Evolutionary conservation across 2,888 invertebrate genomes (phyloP), one percentile per base, ranked within the genome.

Genomic region (Anoncus sp.): DNA sequence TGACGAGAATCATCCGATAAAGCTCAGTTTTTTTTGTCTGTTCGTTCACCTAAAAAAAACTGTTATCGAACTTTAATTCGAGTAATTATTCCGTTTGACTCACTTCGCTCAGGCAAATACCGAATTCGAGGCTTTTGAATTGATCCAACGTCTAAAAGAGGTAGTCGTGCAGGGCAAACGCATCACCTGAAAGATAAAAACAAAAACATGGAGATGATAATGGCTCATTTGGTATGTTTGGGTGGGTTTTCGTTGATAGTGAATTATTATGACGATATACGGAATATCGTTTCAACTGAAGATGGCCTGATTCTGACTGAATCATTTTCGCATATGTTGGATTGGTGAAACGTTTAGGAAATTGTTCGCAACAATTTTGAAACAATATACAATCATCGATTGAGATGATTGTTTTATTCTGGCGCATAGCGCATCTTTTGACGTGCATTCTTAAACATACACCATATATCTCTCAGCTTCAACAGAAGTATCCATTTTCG

Each of bases 141-240:
- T 10, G 0, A 40, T 47, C 63, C 18, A 63, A 22, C 18, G 10
- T 47, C 31, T 10, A n/a, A 18, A 22, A 49, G 12, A n/a, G 20
- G 5, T n/a, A 35, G 22, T 51, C 22, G 40, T 47, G 27, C 63
- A 62, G 65, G 74, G 62, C 62, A 70, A 82, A 84, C 80, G 81
- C 87, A 87, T 87, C 82, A 88, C 87, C 87, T 88, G 86, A 5
- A 88, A 88, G 60, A 76, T 78, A 62, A 40, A 22, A 53, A 53
- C 20, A 65, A 4, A 49, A 53, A 35, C 9, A 31, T 31, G 16
- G 16, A 27, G 27, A 51, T 45, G 10, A 62, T 24, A 12, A 45
- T 31, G 9, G 14, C 38, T 2, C 6, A 57, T 55, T 35, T 55
- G 38, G 12, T 45, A 16, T 10, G n/a, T 38, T 38, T 7, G 7